Evolutionary conservation across 2,888 invertebrate species (phyloP).

Genomic region (Tupiocoris notatus): DNA sequence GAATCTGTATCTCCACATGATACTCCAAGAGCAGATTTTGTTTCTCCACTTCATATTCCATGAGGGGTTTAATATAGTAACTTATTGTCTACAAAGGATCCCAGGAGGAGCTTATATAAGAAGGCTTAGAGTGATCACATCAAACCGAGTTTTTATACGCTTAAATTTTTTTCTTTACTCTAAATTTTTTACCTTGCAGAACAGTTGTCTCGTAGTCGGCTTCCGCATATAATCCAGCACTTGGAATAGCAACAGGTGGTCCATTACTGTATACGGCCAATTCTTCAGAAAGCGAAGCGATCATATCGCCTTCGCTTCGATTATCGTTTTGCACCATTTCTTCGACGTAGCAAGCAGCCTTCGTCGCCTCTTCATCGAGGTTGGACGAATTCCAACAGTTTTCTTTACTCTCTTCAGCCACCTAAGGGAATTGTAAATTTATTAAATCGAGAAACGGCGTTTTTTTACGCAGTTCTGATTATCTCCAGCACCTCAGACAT

Average conservation of each 20-base stretch:
- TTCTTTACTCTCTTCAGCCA: constrained; percentile 40
- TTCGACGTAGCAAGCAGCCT: constrained; percentile 28
- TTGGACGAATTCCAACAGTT: constrained; percentile 30
- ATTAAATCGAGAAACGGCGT: too few relatives aligned
- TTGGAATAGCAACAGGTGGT: constrained; percentile 8
- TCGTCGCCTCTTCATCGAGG: constrained; percentile 16
- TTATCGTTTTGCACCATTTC: constrained; percentile 22
- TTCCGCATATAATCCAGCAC: constrained; percentile 21
- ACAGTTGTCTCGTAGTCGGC: constrained; percentile 6
- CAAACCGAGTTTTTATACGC: too few relatives aligned
- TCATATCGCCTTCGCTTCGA: constrained; percentile 38
- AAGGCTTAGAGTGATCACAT: too few relatives aligned
- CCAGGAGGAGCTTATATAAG: too few relatives aligned
- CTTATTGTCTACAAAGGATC: too few relatives aligned
- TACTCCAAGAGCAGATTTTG: too few relatives aligned
- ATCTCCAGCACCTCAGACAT: too few relatives aligned
- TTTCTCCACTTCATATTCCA: too few relatives aligned
- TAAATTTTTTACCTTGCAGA: constrained; percentile 29
- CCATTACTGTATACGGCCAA: constrained; percentile 35
- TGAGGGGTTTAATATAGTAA: too few relatives aligned
- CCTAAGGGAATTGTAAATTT: neutral
- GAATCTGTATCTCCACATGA: too few relatives aligned
- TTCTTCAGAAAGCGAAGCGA: constrained; percentile 32
- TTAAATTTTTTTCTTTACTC: too few relatives aligned
- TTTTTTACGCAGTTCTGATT: too few relatives aligned